Conservation (phyloP, 1,140 invertebrate genomes). For the Aporrectodea caliginosa region DNA sequence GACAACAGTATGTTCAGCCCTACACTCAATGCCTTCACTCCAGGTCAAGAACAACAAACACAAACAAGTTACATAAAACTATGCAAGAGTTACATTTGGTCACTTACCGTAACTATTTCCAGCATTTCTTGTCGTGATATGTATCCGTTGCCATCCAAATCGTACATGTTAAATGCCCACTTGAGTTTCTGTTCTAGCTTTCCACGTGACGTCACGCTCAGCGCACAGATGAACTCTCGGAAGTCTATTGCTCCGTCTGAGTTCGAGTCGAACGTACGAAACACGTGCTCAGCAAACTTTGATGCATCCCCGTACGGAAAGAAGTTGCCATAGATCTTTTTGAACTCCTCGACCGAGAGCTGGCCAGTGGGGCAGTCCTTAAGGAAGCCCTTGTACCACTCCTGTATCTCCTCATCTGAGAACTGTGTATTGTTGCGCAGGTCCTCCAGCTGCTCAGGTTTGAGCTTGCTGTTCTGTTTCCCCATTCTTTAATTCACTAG, state of each 20-base stretch:
- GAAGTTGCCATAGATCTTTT: constrained; percentile 98
- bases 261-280: constrained; percentile 96
- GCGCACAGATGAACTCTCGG: constrained; percentile 92
- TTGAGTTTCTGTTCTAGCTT: constrained; percentile 95
- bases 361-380: constrained; percentile 96
- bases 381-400: constrained; percentile 98
- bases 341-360: constrained; percentile 75
- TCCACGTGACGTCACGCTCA: constrained; percentile 89
- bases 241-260: constrained; percentile 97
- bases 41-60: too few species aligned
- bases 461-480: constrained; percentile 96
- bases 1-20: too few species aligned
- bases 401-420: constrained; percentile 96
- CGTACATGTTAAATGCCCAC: constrained; percentile 89
- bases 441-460: constrained; percentile 93
- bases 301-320: constrained; percentile 98
- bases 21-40: too few species aligned
- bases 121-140: constrained; percentile 95
- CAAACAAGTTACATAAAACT: too few species aligned
- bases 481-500: constrained; percentile 67
- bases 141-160: constrained; percentile 95
- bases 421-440: constrained; percentile 94
- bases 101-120: too few species aligned
- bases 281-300: constrained; percentile 98
- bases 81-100: too few species aligned